phyloP scores from a whole-genome alignment of 1,140 invertebrate species.

The Brachionus rubens region DNA sequence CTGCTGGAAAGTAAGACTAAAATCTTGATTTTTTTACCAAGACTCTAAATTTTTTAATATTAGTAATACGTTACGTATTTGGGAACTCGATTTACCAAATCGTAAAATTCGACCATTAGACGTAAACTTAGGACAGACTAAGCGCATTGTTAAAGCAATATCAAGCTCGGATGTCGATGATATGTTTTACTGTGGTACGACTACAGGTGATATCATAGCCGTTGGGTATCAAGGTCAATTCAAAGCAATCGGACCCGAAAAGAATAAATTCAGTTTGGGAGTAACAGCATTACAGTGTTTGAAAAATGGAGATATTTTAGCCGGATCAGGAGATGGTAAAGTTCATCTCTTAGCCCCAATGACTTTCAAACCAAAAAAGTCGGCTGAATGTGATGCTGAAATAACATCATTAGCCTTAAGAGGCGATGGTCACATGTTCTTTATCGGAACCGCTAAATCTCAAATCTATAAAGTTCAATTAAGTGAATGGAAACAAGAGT shows the following conservation, averaged over 20 bases:
- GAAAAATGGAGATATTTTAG: constrained; percentile 63
- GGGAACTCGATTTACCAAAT: constrained; percentile 71
- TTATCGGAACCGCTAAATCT: constrained; percentile 71
- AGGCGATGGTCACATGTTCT: constrained; percentile 60
- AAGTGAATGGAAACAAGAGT: constrained; percentile 66
- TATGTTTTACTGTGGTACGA: constrained; percentile 74
- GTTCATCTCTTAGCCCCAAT: constrained; percentile 56
- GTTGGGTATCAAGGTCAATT: constrained; percentile 52
- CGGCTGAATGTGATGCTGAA: constrained; percentile 63
- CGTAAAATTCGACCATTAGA: constrained; percentile 70
- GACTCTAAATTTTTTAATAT: constrained; percentile 53
- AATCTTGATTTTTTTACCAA: not conserved
- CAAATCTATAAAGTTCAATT: constrained; percentile 78
- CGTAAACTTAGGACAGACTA: constrained; percentile 63
- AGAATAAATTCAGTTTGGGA: constrained; percentile 62
- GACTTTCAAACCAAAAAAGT: constrained; percentile 47
- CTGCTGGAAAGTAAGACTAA: constrained; percentile 60
- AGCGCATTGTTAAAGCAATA: constrained; percentile 59
- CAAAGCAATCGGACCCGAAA: constrained; percentile 54
- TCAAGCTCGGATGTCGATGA: constrained; percentile 43
- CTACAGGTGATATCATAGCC: constrained; percentile 69
- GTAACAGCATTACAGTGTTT: constrained; percentile 69
- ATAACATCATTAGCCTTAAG: constrained; percentile 59
- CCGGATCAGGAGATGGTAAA: constrained; percentile 78
- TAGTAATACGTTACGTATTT: constrained; percentile 69